These are phyloP conservation scores for Thelaira solivaga DNA, from an alignment of 2,888 invertebrate genomes.

Conservation along the genomic window DNA sequence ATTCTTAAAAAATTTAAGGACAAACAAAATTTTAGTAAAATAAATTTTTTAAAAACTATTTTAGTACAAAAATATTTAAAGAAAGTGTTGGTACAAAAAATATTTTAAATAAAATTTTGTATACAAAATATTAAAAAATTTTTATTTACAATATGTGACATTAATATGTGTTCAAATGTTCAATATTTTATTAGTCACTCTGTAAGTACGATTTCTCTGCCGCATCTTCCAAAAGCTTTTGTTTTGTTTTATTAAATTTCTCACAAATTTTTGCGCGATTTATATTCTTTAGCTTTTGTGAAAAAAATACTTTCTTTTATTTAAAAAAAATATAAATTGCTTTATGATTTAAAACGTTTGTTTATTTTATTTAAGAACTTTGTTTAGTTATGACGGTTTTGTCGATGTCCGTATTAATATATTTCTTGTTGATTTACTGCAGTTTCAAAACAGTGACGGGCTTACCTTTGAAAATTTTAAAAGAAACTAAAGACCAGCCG, in stretches of 20 bases:
- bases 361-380: conserved; percentile 14
- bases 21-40: too few species aligned
- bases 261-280: background rate
- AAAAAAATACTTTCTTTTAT: background rate
- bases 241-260: background rate
- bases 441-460: background rate
- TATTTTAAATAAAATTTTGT: too few species aligned
- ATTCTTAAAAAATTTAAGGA: too few species aligned
- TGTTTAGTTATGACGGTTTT: background rate
- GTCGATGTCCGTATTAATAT: background rate
- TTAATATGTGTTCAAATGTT: background rate
- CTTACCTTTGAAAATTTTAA: background rate
- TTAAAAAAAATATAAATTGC: background rate
- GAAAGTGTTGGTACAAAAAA: too few species aligned
- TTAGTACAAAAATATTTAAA: too few species aligned
- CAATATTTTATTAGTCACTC: background rate
- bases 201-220: background rate
- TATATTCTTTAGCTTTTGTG: background rate
- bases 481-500: background rate
- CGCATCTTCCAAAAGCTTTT: background rate
- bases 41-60: too few species aligned
- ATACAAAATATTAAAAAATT: too few species aligned
- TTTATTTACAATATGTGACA: background rate
- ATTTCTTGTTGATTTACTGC: background rate
- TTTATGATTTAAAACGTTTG: background rate